phyloP scores from a whole-genome alignment of 1,140 invertebrate genomes.

The Zaprionus capensis region DNA sequence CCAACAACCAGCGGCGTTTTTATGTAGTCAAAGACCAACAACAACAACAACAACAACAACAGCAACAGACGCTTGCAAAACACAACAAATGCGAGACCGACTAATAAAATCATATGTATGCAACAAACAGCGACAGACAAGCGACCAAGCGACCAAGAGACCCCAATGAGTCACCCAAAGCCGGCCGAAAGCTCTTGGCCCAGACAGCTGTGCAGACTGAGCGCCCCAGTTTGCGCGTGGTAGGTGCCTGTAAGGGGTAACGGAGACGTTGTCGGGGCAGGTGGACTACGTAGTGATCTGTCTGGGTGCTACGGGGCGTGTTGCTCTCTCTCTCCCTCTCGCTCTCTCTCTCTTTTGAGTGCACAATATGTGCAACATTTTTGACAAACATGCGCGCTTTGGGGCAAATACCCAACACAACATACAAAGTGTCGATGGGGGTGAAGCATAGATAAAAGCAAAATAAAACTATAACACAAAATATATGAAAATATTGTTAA shows the following conservation, averaged over 20 bases:
- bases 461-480: conserved; percentile 4
- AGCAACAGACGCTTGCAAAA: conserved; percentile 27
- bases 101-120: conserved; percentile 83
- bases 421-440: conserved; percentile 58
- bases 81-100: conserved; percentile 25
- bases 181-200: conserved; percentile 51
- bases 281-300: conserved; percentile 44
- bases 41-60: conserved; percentile 12
- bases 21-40: conserved; percentile 38
- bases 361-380: conserved; percentile 41
- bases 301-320: conserved; percentile 73
- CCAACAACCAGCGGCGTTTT: conserved; percentile 72
- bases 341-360: neutral
- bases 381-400: conserved; percentile 67
- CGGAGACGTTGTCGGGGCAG: neutral
- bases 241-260: conserved; percentile 1
- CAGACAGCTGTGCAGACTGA: conserved; percentile 76
- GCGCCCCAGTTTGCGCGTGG: conserved; percentile 43
- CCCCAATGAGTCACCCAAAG: conserved; percentile 72
- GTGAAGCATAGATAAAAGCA: neutral
- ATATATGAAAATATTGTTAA: conserved; percentile 14
- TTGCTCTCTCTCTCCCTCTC: conserved; percentile 34
- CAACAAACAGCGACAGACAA: conserved; percentile 76
- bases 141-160: conserved; percentile 50
- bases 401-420: conserved; percentile 59